These are phyloP conservation scores for Cryptocephalus moraei DNA, from an alignment of 2,888 invertebrate species.

Conservation along the genomic window DNA sequence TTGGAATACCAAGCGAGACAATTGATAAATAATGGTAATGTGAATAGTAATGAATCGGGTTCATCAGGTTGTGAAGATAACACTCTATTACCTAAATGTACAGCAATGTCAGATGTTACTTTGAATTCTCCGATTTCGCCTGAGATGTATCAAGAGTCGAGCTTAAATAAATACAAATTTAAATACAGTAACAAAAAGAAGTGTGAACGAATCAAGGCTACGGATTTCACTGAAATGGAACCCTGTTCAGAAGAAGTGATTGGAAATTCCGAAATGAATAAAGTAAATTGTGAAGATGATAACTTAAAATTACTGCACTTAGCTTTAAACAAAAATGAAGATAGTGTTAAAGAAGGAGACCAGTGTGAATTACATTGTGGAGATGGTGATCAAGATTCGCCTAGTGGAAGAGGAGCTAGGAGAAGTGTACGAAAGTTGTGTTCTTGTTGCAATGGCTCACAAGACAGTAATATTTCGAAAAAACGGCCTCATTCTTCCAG, in stretches of 20 bases:
- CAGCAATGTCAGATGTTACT: constrained; percentile 37
- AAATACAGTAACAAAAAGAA: constrained; percentile 38
- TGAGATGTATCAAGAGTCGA: constrained; percentile 28
- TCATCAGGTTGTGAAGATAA: constrained; percentile 29
- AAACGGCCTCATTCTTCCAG: constrained; percentile 26
- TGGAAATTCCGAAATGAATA: constrained; percentile 27
- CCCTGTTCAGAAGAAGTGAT: constrained; percentile 34
- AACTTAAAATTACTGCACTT: constrained; percentile 29
- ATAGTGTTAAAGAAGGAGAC: constrained; percentile 22
- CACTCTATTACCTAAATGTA: constrained; percentile 34
- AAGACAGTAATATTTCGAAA: constrained; percentile 21
- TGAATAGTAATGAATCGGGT: constrained; percentile 25
- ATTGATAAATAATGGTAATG: constrained; percentile 30
- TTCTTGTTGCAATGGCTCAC: constrained; percentile 34
- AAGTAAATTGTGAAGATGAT: constrained; percentile 18
- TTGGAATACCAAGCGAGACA: constrained; percentile 27
- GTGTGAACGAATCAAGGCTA: constrained; percentile 22
- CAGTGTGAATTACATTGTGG: constrained; percentile 26
- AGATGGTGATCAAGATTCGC: constrained; percentile 25
- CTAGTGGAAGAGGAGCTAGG: constrained; percentile 31
- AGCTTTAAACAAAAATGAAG: constrained; percentile 27
- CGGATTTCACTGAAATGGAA: constrained; percentile 22
- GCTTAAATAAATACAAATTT: constrained; percentile 35
- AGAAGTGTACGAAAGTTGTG: constrained; percentile 33
- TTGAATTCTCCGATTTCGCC: constrained; percentile 35